Percentiles rank a stretch among this genome's conserved stretches.
Evolutionary conservation across 2,113 vertebrate species (phyloP).

Genomic region (Tor tambroides): DNA sequence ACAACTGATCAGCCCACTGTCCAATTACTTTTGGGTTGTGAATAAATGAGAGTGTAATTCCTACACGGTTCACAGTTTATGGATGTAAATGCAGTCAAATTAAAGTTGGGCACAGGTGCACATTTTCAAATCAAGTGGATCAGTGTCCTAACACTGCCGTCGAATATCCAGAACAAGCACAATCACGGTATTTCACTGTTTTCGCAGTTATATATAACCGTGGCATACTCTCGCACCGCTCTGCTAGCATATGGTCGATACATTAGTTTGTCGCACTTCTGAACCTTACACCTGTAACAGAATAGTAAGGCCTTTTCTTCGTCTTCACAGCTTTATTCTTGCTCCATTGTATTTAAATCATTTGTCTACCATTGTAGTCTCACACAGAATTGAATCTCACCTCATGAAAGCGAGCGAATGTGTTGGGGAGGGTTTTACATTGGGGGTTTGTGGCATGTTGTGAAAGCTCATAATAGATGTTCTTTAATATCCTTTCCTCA

Average conservation of each 20-base stretch:
- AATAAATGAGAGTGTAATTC: constrained; percentile 25
- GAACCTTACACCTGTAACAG: not conserved
- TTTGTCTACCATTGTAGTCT: not conserved
- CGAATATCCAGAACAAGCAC: not conserved
- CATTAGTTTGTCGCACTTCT: not conserved
- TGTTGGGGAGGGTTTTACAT: constrained; percentile 6
- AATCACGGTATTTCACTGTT: not conserved
- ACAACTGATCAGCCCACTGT: not conserved
- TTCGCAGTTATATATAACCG: not conserved
- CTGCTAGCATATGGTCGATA: not conserved
- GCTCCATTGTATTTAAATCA: not conserved
- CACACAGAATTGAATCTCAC: not conserved
- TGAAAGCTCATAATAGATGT: no score
- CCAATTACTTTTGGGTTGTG: constrained; percentile 33
- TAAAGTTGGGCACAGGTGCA: constrained; percentile 1
- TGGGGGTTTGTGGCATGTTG: not conserved
- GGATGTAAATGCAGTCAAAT: not conserved
- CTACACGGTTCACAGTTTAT: constrained; percentile 13
- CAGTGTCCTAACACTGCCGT: not conserved
- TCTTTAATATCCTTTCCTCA: no score
- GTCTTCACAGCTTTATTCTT: not conserved
- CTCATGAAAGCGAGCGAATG: not conserved
- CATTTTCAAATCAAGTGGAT: not conserved
- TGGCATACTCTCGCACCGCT: constrained; percentile 16
- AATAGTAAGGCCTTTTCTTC: constrained; percentile 18